These are phyloP conservation scores for Acanthosepion esculentum DNA, from an alignment of 2,888 invertebrate genomes.

Conservation along the genomic window DNA sequence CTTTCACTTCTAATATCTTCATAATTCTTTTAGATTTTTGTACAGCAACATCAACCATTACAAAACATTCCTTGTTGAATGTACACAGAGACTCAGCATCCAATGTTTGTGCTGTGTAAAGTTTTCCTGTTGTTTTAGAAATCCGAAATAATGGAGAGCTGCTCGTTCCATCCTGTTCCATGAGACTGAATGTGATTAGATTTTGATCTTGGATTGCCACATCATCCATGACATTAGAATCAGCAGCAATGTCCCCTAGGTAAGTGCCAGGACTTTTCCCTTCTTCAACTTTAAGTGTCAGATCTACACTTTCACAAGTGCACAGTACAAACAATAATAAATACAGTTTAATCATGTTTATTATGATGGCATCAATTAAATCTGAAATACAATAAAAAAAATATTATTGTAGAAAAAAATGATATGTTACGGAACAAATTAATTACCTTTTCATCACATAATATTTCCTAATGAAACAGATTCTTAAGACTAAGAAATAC, in stretches of 20 bases:
- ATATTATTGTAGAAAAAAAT: too few relatives aligned
- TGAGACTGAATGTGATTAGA: not conserved
- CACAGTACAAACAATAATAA: not conserved
- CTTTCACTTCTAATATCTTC: not conserved
- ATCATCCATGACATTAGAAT: slow-evolving; percentile 4
- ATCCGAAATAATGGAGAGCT: not conserved
- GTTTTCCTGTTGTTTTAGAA: slow-evolving; percentile 1
- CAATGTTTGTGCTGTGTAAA: not conserved
- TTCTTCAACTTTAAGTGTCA: not conserved
- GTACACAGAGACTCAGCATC: not conserved
- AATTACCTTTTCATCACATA: too few relatives aligned
- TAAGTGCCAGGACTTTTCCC: not conserved
- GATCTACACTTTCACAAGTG: not conserved
- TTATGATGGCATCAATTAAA: too few relatives aligned
- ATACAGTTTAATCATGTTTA: too few relatives aligned
- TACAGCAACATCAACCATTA: not conserved
- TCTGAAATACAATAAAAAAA: too few relatives aligned
- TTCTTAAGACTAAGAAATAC: too few relatives aligned
- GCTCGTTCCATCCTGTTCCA: slow-evolving; percentile 1
- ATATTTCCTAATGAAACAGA: too few relatives aligned
- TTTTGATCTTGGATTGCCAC: not conserved
- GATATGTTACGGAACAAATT: too few relatives aligned
- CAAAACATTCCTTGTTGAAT: not conserved
- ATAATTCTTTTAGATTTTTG: not conserved
- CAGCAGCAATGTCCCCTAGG: not conserved